Conservation (phyloP, 1,140 invertebrate genomes). For the Parapsyche elsis region DNA sequence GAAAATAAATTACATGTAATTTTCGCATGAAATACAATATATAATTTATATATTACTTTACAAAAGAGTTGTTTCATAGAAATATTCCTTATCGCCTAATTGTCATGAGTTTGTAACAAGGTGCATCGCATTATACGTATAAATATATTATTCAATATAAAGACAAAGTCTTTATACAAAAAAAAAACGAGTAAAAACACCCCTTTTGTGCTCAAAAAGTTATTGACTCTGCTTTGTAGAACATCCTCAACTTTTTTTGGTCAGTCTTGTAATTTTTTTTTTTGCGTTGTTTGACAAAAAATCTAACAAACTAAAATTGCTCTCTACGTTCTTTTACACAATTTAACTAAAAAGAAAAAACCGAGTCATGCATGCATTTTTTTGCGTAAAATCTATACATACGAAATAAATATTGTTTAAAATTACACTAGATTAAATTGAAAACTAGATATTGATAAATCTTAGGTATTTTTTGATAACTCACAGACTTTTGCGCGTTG, state of each 20-base stretch:
- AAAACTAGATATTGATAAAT: constrained; percentile 54
- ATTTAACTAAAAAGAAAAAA: constrained; percentile 51
- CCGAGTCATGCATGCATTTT: constrained; percentile 54
- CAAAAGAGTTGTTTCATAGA: constrained; percentile 47
- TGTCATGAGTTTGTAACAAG: constrained; percentile 69
- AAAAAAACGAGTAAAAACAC: constrained; percentile 30
- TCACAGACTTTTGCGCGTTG: constrained; percentile 43
- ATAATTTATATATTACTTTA: constrained; percentile 42
- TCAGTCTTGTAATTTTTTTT: constrained; percentile 70
- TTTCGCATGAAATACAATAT: constrained; percentile 38
- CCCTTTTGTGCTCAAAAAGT: constrained; percentile 65
- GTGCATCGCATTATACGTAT: constrained; percentile 59
- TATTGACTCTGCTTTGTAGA: constrained; percentile 62
- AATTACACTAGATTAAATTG: constrained; percentile 49
- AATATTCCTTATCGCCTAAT: constrained; percentile 63
- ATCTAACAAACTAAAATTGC: constrained; percentile 20
- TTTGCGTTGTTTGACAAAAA: constrained; percentile 48
- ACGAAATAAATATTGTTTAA: constrained; percentile 55
- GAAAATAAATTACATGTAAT: constrained; percentile 63
- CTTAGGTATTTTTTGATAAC: constrained; percentile 53
- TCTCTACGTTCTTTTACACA: constrained; percentile 41
- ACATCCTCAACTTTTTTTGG: constrained; percentile 62
- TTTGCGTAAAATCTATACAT: constrained; percentile 54
- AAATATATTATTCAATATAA: constrained; percentile 37
- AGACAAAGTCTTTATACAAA: constrained; percentile 28